phyloP scores from a whole-genome alignment of 1,140 invertebrate genomes.

The Hetaerina americana region DNA sequence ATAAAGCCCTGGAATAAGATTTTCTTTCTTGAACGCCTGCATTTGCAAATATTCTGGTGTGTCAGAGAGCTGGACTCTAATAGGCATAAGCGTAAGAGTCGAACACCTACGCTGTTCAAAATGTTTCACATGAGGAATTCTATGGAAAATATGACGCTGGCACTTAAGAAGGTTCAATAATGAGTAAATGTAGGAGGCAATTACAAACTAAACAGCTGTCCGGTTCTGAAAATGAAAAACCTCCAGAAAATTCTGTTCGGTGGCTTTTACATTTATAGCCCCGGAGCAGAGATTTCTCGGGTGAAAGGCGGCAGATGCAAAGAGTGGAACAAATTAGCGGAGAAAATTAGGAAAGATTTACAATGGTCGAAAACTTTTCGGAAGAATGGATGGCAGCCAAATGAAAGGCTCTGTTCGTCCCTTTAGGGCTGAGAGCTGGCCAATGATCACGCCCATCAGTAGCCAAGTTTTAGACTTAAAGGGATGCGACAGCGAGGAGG shows the following conservation, averaged over 20 bases:
- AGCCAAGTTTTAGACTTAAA: neutral
- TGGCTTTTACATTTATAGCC: neutral
- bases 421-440: neutral
- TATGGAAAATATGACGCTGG: no score
- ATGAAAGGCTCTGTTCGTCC: neutral
- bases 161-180: no score
- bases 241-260: neutral
- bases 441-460: neutral
- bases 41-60: no score
- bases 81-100: no score
- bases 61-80: no score
- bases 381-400: neutral
- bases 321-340: neutral
- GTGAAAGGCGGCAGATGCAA: neutral
- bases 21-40: no score
- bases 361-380: neutral
- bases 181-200: no score
- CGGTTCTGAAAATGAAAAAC: no score
- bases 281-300: neutral
- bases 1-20: no score
- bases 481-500: neutral
- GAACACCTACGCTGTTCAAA: no score
- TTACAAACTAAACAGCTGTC: no score
- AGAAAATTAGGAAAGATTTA: neutral
- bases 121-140: no score